Evolutionary conservation across 2,888 invertebrate genomes (phyloP).

Genomic region (Drosophila austrosaltans): DNA sequence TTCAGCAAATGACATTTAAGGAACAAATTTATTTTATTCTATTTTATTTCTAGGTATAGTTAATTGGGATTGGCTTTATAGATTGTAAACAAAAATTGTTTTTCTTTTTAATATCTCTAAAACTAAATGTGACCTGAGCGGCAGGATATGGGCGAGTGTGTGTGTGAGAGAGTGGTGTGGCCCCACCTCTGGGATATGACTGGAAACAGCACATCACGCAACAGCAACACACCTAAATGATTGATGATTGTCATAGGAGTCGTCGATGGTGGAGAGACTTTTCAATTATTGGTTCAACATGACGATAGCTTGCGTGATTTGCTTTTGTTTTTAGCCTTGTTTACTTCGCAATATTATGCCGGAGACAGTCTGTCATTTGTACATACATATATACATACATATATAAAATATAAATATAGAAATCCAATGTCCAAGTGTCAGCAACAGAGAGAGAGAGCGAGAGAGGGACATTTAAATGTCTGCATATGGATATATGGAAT

Average conservation of each 20-base stretch:
- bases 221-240: conserved; percentile 66
- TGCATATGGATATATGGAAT: conserved; percentile 7
- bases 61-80: not conserved
- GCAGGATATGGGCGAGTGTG: not conserved
- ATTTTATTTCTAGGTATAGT: not conserved
- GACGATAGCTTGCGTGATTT: conserved; percentile 65
- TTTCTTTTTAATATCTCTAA: not conserved
- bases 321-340: conserved; percentile 54
- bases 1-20: not conserved
- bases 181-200: conserved; percentile 23
- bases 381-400: not conserved
- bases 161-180: not conserved
- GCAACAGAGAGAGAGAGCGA: conserved; percentile 22
- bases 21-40: not conserved
- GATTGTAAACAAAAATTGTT: too few species aligned
- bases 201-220: conserved; percentile 48
- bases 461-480: not conserved
- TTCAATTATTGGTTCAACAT: conserved; percentile 66
- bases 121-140: not conserved
- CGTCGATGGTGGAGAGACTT: conserved; percentile 41
- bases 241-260: conserved; percentile 76
- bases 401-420: conserved; percentile 17
- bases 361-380: conserved; percentile 61
- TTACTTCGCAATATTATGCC: conserved; percentile 44
- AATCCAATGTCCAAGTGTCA: conserved; percentile 34